Evolutionary conservation across 2,888 invertebrate species (phyloP), one percentile per base, ranked within the genome.

Genomic region (Digitonthophagus gazella): DNA sequence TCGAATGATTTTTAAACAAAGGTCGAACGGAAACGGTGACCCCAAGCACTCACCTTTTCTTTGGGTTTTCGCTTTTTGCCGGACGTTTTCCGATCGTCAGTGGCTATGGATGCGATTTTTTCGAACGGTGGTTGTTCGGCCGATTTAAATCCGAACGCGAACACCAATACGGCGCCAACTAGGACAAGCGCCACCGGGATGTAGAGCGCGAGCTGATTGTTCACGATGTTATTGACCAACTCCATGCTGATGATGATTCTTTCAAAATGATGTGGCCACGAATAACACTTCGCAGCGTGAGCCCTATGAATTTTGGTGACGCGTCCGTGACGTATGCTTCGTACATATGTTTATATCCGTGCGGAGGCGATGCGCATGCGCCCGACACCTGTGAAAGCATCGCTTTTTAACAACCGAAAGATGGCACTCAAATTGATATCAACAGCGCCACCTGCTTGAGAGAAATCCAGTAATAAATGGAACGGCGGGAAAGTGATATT

Each of bases 41-140:
- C n/a, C 64, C 54, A 15, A 65, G 14, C 58, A 69, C 69, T 71
- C 80, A 90, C 90, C 89, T 91, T 91, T 80, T 91, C 91, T 83
- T 90, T 90, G 76, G 84, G 85, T 86, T 90, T 90, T 76, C 87
- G 86, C 81, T 90, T 91, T 83, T 90, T 91, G 77, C 83, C 87
- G 76, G 87, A 85, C 72, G 88, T 86, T 84, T 90, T 91, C 80
- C 88, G 87, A 78, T 91, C 91, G 80, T 89, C 90, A 76, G 65
- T 69, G 67, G 81, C 84, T 74, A 86, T 78, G 74, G 86, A 82
- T 57, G 89, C 86, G 72, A 91, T 84, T 83, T 91, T 91, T 79
- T 91, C 90, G 81, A 92, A 91, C 79, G 91, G 91, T 79, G 93
- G 93, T 83, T 92, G 92, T 81, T 90, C 91, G 74, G 91, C 89